Percentiles rank a stretch among this genome's conserved stretches.
Evolutionary conservation across 2,797 vertebrate species (phyloP).

Genomic region (Epinephelus awoara): DNA sequence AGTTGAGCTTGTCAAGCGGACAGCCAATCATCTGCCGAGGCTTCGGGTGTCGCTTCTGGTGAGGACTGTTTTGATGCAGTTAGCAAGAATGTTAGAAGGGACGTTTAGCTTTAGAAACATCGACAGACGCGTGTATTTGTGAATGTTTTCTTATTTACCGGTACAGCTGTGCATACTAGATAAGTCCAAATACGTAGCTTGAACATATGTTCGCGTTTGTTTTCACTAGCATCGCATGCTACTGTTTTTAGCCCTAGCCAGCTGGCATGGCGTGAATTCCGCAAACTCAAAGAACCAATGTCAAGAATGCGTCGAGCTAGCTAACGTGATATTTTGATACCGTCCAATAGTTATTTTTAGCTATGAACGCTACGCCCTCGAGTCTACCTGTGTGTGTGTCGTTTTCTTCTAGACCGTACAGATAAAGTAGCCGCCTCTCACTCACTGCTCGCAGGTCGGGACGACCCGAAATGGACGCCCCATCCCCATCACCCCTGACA

Average conservation of each 20-base stretch:
- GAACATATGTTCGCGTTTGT: background rate
- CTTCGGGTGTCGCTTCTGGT: constrained; percentile 28
- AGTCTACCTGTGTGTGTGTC: background rate
- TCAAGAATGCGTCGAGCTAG: constrained; percentile 58
- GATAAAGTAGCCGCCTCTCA: constrained; percentile 24
- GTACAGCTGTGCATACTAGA: background rate
- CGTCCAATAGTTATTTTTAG: constrained; percentile 42
- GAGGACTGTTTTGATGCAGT: constrained; percentile 75
- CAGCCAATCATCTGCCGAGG: constrained; percentile 55
- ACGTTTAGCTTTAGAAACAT: background rate
- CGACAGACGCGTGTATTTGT: background rate
- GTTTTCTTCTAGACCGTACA: constrained; percentile 19
- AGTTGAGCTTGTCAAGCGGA: background rate
- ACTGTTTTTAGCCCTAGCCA: constrained; percentile 68
- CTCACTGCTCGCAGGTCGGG: constrained; percentile 38
- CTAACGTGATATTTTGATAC: constrained; percentile 49
- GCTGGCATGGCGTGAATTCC: constrained; percentile 68
- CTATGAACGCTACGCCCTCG: constrained; percentile 33
- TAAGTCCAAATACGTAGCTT: background rate
- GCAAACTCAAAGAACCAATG: constrained; percentile 55
- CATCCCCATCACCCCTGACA: constrained; percentile 28
- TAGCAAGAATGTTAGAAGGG: constrained; percentile 41
- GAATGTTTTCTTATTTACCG: background rate
- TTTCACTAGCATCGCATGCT: constrained; percentile 31
- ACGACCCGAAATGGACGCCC: constrained; percentile 70